Evolutionary conservation across 1,140 invertebrate species (phyloP), one percentile per base, ranked within the genome.

Genomic region (Tachypleus tridentatus): DNA sequence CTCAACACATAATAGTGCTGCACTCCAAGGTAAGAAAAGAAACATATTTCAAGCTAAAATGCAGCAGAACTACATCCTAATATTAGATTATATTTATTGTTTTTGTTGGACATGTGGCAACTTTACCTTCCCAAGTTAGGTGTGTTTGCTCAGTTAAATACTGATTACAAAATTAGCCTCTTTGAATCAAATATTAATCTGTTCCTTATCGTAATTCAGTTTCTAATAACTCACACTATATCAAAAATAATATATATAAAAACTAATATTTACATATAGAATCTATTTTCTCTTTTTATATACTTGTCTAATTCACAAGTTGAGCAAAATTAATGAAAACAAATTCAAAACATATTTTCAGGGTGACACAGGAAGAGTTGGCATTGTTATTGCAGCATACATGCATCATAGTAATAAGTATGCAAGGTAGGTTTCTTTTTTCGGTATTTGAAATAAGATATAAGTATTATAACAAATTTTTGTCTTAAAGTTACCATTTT

Each of bases 331-430:
- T 29, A 29, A 29, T 29, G 29, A 29, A 29, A 29, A 29, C n/a
- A 29, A 29, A 29, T 29, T 29, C 29, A 29, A 29, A 29, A 29
- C 29, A 2, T 29, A 29, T 29, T 29, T 68, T 75, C 84, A 84
- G 75, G 86, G 86, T 54, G 83, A 83, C 71, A 83, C 87, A 70
- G 87, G 90, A 69, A 82, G 91, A 63, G 80, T 92, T 47, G 91
- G 89, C 57, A 87, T 94, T 57, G 84, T 93, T 66, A 86, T 95
- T 64, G 88, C 90, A 9, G 89, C 91, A 5, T 95, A 93, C 78
- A 91, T 94, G 87, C 89, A 94, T 78, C 95, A 95, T 79, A 91
- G 88, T 69, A 91, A 86, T 73, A 93, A 95, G 70, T 94, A 90
- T 78, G 88, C 89, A 51, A 86, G 77, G 81, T 82, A 69, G 65